Percentiles rank a stretch among this genome's conserved stretches.
phyloP scores from a whole-genome alignment of 2,113 vertebrate species.

The Carlito syrichta region DNA sequence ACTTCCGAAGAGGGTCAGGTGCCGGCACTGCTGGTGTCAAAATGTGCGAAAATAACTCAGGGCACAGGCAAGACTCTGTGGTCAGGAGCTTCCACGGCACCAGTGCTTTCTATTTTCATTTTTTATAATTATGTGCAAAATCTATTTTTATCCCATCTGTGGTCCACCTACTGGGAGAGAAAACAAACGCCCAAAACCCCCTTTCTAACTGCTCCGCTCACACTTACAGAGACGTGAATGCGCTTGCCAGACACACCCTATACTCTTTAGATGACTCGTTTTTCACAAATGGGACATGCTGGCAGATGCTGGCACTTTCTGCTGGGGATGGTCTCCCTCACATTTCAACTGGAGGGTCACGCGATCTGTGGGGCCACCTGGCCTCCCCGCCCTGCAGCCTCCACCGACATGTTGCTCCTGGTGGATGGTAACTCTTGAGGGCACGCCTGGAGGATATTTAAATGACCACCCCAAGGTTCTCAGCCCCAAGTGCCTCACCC shows the following conservation, averaged over 20 bases:
- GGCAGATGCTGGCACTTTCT: accelerated
- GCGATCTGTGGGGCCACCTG: too few species aligned
- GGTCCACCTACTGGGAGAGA: slow-evolving; percentile 48
- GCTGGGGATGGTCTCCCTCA: accelerated
- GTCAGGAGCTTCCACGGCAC: neutral
- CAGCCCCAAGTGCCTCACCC: too few species aligned
- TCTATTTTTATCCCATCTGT: slow-evolving; percentile 45
- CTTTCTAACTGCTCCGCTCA: neutral
- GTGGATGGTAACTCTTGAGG: neutral
- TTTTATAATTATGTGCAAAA: slow-evolving; percentile 18
- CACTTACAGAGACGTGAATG: neutral
- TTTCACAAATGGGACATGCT: neutral
- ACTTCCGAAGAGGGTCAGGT: too few species aligned
- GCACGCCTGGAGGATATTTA: neutral
- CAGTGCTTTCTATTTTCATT: slow-evolving; percentile 27
- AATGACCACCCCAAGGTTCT: neutral
- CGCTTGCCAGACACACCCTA: neutral
- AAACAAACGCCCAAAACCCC: neutral
- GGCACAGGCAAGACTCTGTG: neutral
- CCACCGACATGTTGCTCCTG: neutral
- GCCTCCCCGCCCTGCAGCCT: too few species aligned
- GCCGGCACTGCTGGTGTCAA: neutral
- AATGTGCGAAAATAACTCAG: neutral
- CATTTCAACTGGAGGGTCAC: accelerated
- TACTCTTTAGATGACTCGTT: slow-evolving; percentile 35